Base-by-base conservation (phyloP, 2,797 vertebrate species). In the Tragelaphus eurycerus region DNA sequence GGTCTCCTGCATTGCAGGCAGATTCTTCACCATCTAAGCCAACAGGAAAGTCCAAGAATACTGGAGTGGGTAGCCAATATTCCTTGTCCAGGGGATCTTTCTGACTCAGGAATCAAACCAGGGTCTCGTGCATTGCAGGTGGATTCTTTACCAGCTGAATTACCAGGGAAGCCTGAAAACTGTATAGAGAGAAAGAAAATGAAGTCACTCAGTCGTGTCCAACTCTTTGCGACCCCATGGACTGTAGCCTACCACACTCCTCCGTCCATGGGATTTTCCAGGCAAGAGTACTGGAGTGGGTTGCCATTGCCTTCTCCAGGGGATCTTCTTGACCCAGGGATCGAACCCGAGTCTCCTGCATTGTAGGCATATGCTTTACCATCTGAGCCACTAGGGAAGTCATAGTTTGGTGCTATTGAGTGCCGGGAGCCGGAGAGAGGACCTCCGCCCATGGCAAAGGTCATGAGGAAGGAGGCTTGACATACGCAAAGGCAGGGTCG, bases 341-440 rank as follows among this genome's bases (percentile, higher is more conserved):
- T 71, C 21, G 11, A 71, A 71, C 19, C 5, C 0, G 0, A 34
- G 67, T 12, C 67, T 71, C 19, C 3, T 0, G 21, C 34, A 38
- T 38, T 34, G 67, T 21, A 23, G 19, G 34, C 19, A 23, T 34
- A 23, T 23, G 21, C 34, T 71, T 7, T 23, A 71, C 11, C 34
- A 71, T 38, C 34, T 38, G 67, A 71, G 19, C 19, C 34, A 23
- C 19, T 3, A 71, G 34, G 67, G 67, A 38, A 23, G 19, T 21
- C 34, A 43, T 0, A 67, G 27, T 21, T 92, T 10, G 86, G 14
- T 31, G 29, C 7, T 25, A 52, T 62, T 82, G 71, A 89, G 38
- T 43, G 38, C 38, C 38, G 38, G 38, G 38, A 43, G 38, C 38
- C 1, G 5, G 38, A 43, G 38, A 43, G 4, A 43, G 38, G 38